Evolutionary conservation across 2,797 vertebrate genomes (phyloP).

Genomic region (Xerus rutilus): DNA sequence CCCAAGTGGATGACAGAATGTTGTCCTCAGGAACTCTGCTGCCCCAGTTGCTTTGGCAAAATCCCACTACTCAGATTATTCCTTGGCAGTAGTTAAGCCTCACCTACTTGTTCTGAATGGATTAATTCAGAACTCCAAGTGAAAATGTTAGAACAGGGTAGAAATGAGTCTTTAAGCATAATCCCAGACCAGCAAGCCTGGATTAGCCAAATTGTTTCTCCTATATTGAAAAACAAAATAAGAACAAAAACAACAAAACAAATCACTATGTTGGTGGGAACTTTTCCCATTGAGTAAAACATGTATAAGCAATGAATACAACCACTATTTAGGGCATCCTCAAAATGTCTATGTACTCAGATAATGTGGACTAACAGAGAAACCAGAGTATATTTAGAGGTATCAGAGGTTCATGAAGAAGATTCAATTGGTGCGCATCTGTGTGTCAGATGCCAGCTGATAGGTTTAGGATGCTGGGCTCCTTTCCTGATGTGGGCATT

Average conservation of each 20-base stretch:
- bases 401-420: not conserved
- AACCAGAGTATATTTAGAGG: not conserved
- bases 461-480: not conserved
- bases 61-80: not conserved
- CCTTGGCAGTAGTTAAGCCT: not conserved
- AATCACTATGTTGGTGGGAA: not conserved
- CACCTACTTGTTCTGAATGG: not conserved
- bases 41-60: not conserved
- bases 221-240: not conserved
- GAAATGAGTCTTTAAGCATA: conserved; percentile 54
- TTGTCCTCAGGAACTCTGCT: not conserved
- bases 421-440: not conserved
- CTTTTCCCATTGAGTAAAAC: not conserved
- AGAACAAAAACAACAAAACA: not conserved
- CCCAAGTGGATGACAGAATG: not conserved
- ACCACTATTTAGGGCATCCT: not conserved
- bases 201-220: conserved; percentile 14
- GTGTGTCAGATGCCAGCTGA: not conserved
- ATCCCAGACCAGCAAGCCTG: conserved; percentile 2
- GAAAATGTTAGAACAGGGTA: conserved; percentile 35
- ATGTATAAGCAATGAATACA: not conserved
- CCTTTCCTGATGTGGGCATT: not conserved
- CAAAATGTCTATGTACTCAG: not conserved
- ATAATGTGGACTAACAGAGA: not conserved
- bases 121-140: not conserved